phyloP scores from a whole-genome alignment of 2,888 invertebrate genomes.

The Smittia aterrima region DNA sequence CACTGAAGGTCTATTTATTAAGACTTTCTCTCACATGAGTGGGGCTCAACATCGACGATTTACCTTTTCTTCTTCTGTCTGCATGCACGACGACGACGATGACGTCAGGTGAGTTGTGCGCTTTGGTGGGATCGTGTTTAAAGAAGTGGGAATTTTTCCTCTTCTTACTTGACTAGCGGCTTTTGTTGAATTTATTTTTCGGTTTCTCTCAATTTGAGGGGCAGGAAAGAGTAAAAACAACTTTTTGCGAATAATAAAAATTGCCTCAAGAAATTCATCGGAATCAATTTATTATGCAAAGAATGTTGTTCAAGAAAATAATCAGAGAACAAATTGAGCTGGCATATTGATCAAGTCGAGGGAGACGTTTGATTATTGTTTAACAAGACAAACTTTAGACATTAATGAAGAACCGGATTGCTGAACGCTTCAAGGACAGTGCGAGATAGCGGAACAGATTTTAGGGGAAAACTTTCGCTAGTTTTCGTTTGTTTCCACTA shows the following conservation, averaged over 20 bases:
- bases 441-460: slow-evolving; percentile 1
- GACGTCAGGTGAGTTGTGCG: slow-evolving; percentile 28
- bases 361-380: background rate
- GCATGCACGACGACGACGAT: slow-evolving; percentile 23
- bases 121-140: slow-evolving; percentile 2
- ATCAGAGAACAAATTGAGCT: background rate
- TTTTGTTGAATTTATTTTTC: slow-evolving; percentile 1
- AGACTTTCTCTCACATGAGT: slow-evolving; percentile 49
- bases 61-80: slow-evolving; percentile 24
- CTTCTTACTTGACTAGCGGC: background rate
- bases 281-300: slow-evolving; percentile 14
- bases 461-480: slow-evolving; percentile 3
- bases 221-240: slow-evolving; percentile 5
- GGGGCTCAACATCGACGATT: slow-evolving; percentile 45
- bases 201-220: background rate
- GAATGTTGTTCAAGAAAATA: background rate
- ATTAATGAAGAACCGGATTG: background rate
- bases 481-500: background rate
- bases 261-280: slow-evolving; percentile 3
- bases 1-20: slow-evolving; percentile 56
- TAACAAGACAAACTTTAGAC: background rate
- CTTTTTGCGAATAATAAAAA: background rate
- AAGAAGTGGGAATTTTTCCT: slow-evolving; percentile 22
- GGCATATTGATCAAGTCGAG: background rate
- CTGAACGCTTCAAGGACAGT: background rate